Conservation (phyloP, 2,888 invertebrate genomes). For the Abrostola triplasia region DNA sequence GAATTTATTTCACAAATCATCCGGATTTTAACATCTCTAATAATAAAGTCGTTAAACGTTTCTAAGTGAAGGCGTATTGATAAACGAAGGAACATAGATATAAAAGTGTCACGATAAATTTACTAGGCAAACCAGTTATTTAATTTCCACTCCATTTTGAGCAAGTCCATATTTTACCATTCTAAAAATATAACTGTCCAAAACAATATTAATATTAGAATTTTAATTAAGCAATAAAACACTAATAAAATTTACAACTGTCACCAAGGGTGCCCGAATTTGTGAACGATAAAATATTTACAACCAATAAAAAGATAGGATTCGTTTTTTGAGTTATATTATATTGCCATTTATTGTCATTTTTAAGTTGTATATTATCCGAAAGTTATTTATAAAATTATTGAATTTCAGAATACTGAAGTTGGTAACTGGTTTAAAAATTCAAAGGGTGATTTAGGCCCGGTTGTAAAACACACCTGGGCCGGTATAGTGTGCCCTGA, state of each 20-base stretch:
- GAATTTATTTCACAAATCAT: slow-evolving; percentile 32
- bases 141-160: slow-evolving; percentile 43
- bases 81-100: slow-evolving; percentile 34
- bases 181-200: slow-evolving; percentile 33
- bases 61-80: slow-evolving; percentile 37
- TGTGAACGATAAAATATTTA: slow-evolving; percentile 42
- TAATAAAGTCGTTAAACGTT: slow-evolving; percentile 39
- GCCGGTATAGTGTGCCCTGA: slow-evolving; percentile 35
- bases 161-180: slow-evolving; percentile 32
- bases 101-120: slow-evolving; percentile 55
- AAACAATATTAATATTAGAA: slow-evolving; percentile 35
- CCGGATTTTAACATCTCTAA: slow-evolving; percentile 36
- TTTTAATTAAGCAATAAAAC: slow-evolving; percentile 42
- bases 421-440: slow-evolving; percentile 53
- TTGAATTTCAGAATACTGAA: slow-evolving; percentile 25
- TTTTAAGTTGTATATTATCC: slow-evolving; percentile 19
- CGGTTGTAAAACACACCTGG: slow-evolving; percentile 63
- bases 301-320: slow-evolving; percentile 34
- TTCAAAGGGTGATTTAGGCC: slow-evolving; percentile 60
- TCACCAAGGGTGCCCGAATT: slow-evolving; percentile 36
- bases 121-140: slow-evolving; percentile 30
- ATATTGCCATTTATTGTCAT: slow-evolving; percentile 45
- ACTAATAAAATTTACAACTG: slow-evolving; percentile 27
- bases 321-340: slow-evolving; percentile 34
- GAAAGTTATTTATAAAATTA: slow-evolving; percentile 40